Base-by-base conservation (phyloP, 2,113 vertebrate genomes). In the Passer domesticus region DNA sequence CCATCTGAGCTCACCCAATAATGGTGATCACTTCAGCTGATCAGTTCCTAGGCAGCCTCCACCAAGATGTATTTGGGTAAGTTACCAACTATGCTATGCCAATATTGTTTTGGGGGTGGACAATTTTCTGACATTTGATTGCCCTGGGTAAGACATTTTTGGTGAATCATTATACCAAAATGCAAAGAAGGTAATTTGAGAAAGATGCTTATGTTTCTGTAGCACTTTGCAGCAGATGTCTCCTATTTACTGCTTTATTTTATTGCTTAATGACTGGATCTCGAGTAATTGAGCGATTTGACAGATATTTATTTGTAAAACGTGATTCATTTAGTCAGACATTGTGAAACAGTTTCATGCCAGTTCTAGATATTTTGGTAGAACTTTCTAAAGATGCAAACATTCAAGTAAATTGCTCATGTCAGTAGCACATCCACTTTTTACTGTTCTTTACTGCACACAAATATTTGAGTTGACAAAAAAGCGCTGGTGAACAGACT, bases 301-400 rank as follows among this genome's bases (percentile, higher is more conserved):
- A 98, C 98, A 98, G 98, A 97, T 98, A 98, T 98, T 98, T 98
- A 98, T 98, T 98, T 98, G 97, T 97, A 97, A 98, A 97, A 98
- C 95, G 87, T 98, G 98, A 98, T 98, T 98, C 98, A 98, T 98
- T 98, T 98, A 96, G 97, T 97, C 96, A 98, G 97, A 97, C 97
- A 96, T 97, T 95, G 93, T 91, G 96, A 95, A 98, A 97, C 97
- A 93, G 91, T 94, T 98, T 97, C 95, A 96, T 98, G 97, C 97
- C 97, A 97, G 96, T 96, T 96, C 83, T 95, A 62, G 87, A 97
- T 93, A 94, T 97, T 96, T 93, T 92, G 96, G 96, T 95, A 90
- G 94, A 92, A 96, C 92, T 95, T 97, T 97, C 95, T 97, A 97
- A 98, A 97, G 97, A 98, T 98, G 98, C 98, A 98, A 98, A 94